A percentile compares a stretch with the other conserved stretches of the same genome.
Evolutionary conservation across 2,113 vertebrate genomes (phyloP).

Genomic region (Dolichotis patagonum): DNA sequence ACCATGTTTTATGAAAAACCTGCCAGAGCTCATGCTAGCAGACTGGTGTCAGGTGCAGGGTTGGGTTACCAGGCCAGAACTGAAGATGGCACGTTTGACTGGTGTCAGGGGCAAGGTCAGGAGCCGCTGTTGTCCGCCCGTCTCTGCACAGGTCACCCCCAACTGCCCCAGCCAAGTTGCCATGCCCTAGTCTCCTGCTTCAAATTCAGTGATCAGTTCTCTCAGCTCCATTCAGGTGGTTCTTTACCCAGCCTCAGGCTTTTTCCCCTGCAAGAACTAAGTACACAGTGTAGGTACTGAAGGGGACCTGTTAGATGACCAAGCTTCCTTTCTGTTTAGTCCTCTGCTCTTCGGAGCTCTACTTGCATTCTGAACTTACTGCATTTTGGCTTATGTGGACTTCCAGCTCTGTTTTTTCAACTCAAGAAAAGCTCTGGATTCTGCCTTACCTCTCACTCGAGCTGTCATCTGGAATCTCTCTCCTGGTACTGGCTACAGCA

Average conservation of each 20-base stretch:
- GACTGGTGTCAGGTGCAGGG: neutral
- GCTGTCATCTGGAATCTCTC: neutral
- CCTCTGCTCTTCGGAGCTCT: neutral
- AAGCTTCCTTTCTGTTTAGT: neutral
- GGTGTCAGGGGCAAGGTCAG: neutral
- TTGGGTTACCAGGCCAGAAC: too few species aligned
- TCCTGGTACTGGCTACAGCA: neutral
- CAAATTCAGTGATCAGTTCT: neutral
- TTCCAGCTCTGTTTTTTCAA: neutral
- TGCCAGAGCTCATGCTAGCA: neutral
- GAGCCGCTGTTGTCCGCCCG: neutral
- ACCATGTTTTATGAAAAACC: neutral
- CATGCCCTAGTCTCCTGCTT: neutral
- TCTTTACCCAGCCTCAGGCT: neutral
- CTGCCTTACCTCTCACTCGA: neutral
- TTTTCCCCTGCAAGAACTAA: neutral
- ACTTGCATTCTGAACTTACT: neutral
- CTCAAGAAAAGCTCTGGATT: neutral
- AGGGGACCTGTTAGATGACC: neutral
- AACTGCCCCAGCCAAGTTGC: neutral
- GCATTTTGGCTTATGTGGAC: neutral
- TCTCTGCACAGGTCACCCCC: neutral
- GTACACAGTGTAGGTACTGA: neutral
- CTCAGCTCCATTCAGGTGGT: neutral
- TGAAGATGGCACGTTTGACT: too few species aligned